Percentiles rank a stretch among this genome's conserved stretches.
Conservation (phyloP, 2,797 vertebrate genomes). For the Gallinago nigripennis region DNA sequence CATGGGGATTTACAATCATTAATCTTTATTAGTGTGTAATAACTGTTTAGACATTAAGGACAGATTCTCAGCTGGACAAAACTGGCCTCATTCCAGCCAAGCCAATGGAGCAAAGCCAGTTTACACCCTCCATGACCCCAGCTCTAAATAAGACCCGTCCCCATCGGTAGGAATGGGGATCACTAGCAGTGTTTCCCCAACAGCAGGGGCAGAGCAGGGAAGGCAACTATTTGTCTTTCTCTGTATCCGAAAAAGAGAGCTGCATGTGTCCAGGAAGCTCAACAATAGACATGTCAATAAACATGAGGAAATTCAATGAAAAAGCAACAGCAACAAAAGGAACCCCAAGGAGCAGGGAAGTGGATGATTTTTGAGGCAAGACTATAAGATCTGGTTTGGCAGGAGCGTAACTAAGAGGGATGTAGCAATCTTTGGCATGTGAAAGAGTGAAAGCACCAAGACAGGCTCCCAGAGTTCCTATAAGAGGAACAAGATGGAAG, state of each 20-base stretch:
- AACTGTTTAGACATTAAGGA: constrained; percentile 53
- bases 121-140: constrained; percentile 23
- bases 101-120: constrained; percentile 39
- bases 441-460: constrained; percentile 59
- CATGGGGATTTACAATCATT: constrained; percentile 42
- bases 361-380: constrained; percentile 60
- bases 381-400: constrained; percentile 49
- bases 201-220: constrained; percentile 31
- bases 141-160: neutral
- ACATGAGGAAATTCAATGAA: constrained; percentile 59
- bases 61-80: constrained; percentile 61
- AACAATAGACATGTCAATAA: constrained; percentile 65
- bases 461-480: constrained; percentile 32
- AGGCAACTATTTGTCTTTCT: constrained; percentile 64
- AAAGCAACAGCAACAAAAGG: constrained; percentile 65
- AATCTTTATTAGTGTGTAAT: constrained; percentile 55
- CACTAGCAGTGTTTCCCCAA: constrained; percentile 59
- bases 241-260: constrained; percentile 45
- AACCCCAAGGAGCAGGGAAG: constrained; percentile 66
- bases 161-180: constrained; percentile 9
- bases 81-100: constrained; percentile 45
- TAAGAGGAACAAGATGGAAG: constrained; percentile 62
- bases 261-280: constrained; percentile 64
- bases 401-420: constrained; percentile 3
- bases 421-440: constrained; percentile 58